These are phyloP conservation scores for Ophion ellenae DNA, from an alignment of 2,888 invertebrate genomes.

Conservation along the genomic window DNA sequence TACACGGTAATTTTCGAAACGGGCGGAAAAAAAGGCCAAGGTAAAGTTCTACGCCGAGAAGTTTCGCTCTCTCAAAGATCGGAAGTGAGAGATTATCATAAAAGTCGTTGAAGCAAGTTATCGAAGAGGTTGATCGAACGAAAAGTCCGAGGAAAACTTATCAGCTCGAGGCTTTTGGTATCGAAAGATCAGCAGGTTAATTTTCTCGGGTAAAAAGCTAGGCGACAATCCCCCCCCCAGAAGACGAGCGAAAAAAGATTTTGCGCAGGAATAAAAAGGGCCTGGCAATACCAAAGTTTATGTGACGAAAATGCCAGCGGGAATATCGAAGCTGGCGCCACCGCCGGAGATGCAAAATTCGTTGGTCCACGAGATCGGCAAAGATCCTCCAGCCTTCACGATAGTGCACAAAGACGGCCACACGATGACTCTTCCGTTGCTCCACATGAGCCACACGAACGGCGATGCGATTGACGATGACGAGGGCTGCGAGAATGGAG, in stretches of 20 bases:
- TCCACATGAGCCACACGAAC: constrained; percentile 76
- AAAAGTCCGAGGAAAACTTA: neutral
- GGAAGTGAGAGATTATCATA: neutral
- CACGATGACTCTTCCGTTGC: constrained; percentile 76
- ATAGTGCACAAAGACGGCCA: constrained; percentile 78
- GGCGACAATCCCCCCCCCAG: neutral
- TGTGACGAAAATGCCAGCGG: constrained; percentile 76
- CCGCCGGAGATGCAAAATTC: constrained; percentile 66
- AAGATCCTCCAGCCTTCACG: constrained; percentile 77
- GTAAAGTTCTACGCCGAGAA: neutral
- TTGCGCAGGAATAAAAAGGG: neutral
- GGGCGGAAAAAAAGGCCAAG: constrained; percentile 5
- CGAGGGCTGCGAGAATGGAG: constrained; percentile 13
- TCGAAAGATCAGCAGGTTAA: neutral
- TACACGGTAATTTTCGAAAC: neutral
- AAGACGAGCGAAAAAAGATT: neutral
- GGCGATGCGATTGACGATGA: constrained; percentile 62
- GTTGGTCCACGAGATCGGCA: constrained; percentile 68
- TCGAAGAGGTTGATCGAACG: neutral
- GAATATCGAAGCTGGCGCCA: constrained; percentile 76
- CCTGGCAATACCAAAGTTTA: neutral
- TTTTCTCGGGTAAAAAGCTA: neutral
- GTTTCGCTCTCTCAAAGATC: neutral
- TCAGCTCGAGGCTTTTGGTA: neutral
- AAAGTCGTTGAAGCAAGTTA: neutral